Evolutionary conservation across 2,888 invertebrate genomes (phyloP).

Genomic region (Drosophila nigritarsus): DNA sequence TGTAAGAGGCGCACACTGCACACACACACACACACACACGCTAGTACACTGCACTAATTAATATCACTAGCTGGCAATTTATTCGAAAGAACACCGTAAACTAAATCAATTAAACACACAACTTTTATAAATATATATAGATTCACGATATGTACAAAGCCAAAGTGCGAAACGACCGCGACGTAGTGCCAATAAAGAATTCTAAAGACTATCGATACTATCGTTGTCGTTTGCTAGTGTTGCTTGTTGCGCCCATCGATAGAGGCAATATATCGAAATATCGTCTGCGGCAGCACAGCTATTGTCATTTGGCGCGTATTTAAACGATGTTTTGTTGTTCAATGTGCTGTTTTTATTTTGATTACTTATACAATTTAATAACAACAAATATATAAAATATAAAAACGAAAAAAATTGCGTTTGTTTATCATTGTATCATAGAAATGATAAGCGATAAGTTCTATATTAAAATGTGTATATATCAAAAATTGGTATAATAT

Average conservation of each 20-base stretch:
- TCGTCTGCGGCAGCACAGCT: not conserved
- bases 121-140: conserved; percentile 7
- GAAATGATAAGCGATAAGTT: conserved; percentile 59
- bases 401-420: conserved; percentile 46
- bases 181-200: conserved; percentile 22
- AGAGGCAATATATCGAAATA: not conserved
- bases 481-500: conserved; percentile 76
- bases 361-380: conserved; percentile 59
- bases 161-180: conserved; percentile 30
- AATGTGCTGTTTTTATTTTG: conserved; percentile 35
- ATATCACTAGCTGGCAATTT: conserved; percentile 22
- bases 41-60: not conserved
- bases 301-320: conserved; percentile 28
- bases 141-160: not conserved
- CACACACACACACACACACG: conserved; percentile 11
- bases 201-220: conserved; percentile 34
- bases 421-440: conserved; percentile 55
- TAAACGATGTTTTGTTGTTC: conserved; percentile 17
- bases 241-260: conserved; percentile 4
- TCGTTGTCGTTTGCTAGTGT: conserved; percentile 7
- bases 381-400: conserved; percentile 46
- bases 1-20: conserved; percentile 20
- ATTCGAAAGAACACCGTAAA: not conserved
- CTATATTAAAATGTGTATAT: conserved; percentile 67
- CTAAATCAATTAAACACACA: not conserved